A percentile compares a stretch with the other conserved stretches of the same genome.
Conservation (phyloP, 2,113 vertebrate genomes). For the Siniperca knerii region DNA sequence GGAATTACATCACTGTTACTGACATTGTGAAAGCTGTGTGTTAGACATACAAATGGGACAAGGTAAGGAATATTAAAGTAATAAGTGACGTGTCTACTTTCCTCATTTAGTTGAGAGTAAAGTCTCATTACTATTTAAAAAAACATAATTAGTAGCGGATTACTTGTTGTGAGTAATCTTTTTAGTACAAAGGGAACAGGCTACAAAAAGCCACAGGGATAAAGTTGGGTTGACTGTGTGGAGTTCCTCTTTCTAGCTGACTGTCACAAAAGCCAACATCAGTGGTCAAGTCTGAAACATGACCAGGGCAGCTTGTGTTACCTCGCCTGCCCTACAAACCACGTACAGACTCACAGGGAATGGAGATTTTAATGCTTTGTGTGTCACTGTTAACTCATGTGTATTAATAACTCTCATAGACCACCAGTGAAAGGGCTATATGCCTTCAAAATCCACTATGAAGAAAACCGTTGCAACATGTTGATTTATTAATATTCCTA, state of each 20-base stretch:
- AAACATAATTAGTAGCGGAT: background rate
- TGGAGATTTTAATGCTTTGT: background rate
- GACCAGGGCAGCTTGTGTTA: conserved; percentile 41
- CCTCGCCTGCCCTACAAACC: conserved; percentile 50
- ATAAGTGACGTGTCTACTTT: background rate
- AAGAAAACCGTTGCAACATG: background rate
- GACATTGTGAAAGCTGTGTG: background rate
- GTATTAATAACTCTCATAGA: background rate
- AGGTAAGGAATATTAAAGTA: background rate
- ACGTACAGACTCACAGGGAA: background rate
- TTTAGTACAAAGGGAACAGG: background rate
- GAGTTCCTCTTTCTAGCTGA: background rate
- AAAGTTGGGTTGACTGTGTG: background rate
- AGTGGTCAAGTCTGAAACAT: conserved; percentile 42
- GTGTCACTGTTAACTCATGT: background rate
- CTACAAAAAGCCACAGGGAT: background rate
- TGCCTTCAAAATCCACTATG: background rate
- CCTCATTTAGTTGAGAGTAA: background rate
- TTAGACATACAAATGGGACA: no score
- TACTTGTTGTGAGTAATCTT: background rate
- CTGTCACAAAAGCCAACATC: background rate
- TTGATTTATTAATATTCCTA: background rate
- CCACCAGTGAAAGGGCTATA: background rate
- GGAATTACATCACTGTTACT: background rate
- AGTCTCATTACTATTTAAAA: background rate